Conservation (phyloP, 2,113 vertebrate genomes). For the Candoia aspera region DNA sequence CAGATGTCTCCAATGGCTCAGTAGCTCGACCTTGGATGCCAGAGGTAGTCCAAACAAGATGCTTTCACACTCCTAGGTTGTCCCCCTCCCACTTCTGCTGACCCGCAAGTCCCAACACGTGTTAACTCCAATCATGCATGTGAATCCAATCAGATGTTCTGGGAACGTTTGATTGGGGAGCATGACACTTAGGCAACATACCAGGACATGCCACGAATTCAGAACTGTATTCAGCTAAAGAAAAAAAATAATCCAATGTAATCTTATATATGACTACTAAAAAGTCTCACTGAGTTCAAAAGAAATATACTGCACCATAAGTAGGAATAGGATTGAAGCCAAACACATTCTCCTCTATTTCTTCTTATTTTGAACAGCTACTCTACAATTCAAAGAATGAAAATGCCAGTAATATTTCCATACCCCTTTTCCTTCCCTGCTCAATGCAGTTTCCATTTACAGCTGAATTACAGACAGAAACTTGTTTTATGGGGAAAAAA, state of each 20-base stretch:
- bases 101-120: too few species aligned
- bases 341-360: not conserved
- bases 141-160: too few species aligned
- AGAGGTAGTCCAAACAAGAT: too few species aligned
- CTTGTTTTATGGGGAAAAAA: not conserved
- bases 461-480: not conserved
- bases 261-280: not conserved
- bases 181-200: not conserved
- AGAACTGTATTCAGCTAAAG: not conserved
- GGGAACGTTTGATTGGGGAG: too few species aligned
- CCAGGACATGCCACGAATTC: not conserved
- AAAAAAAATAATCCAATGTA: not conserved
- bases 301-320: not conserved
- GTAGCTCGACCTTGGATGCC: too few species aligned
- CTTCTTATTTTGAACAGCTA: not conserved
- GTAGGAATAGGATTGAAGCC: not conserved
- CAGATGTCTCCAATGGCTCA: too few species aligned
- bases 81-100: too few species aligned
- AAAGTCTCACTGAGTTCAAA: not conserved
- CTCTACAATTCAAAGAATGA: not conserved
- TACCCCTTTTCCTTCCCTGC: not conserved
- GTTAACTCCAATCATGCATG: too few species aligned
- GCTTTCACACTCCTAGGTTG: too few species aligned
- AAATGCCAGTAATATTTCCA: not conserved
- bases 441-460: not conserved